Percentiles rank a stretch among this genome's conserved stretches.
Conservation (phyloP, 2,113 vertebrate species). For the Anoplopoma fimbria region DNA sequence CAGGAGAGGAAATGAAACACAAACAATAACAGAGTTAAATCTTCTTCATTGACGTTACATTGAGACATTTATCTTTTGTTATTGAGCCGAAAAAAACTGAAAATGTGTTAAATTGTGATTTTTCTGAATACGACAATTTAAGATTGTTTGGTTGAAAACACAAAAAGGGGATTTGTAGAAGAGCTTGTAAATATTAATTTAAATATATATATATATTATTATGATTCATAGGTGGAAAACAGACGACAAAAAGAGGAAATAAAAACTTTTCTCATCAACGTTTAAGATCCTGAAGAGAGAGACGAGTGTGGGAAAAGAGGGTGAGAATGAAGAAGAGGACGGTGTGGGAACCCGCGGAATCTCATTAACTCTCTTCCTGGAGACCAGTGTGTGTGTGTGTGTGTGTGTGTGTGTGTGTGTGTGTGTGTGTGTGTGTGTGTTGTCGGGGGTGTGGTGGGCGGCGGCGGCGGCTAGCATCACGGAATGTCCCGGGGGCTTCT, state of each 20-base stretch:
- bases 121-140: too few relatives aligned
- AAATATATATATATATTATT: too few relatives aligned
- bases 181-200: too few relatives aligned
- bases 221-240: too few relatives aligned
- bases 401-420: slow-evolving; percentile 36
- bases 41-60: neutral
- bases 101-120: neutral
- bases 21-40: neutral
- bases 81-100: too few relatives aligned
- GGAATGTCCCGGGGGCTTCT: slow-evolving; percentile 89
- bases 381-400: slow-evolving; percentile 54
- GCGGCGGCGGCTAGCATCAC: slow-evolving; percentile 86
- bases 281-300: too few relatives aligned
- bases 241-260: too few relatives aligned
- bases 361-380: slow-evolving; percentile 77
- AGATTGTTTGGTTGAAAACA: too few relatives aligned
- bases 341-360: slow-evolving; percentile 74
- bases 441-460: neutral
- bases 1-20: neutral
- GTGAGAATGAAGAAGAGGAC: neutral
- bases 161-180: too few relatives aligned
- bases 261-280: too few relatives aligned
- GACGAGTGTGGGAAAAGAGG: slow-evolving; percentile 1
- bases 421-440: slow-evolving; percentile 23
- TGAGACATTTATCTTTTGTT: too few relatives aligned